Evolutionary conservation across 2,888 invertebrate species (phyloP).

Genomic region (Pterostichus niger): DNA sequence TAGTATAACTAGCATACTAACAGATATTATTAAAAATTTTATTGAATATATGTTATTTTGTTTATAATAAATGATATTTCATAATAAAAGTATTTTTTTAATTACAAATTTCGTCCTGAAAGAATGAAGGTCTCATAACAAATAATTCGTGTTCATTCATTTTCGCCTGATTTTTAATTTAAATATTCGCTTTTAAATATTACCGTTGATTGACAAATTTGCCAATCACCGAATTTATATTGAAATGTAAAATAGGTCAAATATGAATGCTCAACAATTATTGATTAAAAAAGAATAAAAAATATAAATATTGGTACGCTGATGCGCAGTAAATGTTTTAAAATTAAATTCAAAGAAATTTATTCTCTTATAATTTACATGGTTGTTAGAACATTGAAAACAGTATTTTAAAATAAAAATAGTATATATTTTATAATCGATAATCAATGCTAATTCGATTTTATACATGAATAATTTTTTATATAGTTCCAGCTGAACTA

Average conservation of each 20-base stretch:
- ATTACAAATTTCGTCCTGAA: no score
- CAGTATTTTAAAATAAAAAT: conserved; percentile 29
- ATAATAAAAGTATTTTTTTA: no score
- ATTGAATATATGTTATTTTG: no score
- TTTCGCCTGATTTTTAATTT: no score
- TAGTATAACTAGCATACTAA: no score
- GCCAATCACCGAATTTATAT: background rate
- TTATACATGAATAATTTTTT: conserved; percentile 33
- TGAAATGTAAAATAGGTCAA: conserved; percentile 17
- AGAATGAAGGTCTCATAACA: no score
- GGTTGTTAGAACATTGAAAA: background rate
- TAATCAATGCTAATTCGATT: conserved; percentile 44
- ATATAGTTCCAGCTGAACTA: conserved; percentile 14
- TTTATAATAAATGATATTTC: no score
- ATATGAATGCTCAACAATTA: background rate
- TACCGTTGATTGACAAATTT: no score
- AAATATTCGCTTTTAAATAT: no score
- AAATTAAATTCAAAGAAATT: background rate
- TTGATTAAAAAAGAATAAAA: background rate
- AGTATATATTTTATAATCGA: conserved; percentile 30
- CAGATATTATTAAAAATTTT: no score
- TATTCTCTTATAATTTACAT: background rate
- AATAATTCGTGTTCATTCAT: no score
- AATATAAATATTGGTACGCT: background rate
- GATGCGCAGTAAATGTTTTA: background rate